Evolutionary conservation across 2,797 vertebrate genomes (phyloP), one percentile per base, ranked within the genome.

Genomic region (Chelon auratus): DNA sequence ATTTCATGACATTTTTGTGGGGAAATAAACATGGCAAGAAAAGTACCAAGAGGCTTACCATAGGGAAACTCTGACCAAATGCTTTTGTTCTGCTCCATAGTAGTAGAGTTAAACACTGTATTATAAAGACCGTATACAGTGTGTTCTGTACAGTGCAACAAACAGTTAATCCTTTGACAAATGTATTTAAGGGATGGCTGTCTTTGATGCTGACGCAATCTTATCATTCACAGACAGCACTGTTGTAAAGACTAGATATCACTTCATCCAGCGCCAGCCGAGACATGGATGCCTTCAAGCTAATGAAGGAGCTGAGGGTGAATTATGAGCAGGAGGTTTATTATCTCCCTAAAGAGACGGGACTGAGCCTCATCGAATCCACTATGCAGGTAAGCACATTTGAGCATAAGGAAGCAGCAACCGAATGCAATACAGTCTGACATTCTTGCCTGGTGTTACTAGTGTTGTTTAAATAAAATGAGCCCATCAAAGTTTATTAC

Each of bases 341-440:
- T 73, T 99, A 95, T 74, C 94, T 97, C 62, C 98, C 98, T 3
- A 96, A 94, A 17, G 95, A 97, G 81, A 94, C 95, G 3, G 98
- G 98, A 10, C 93, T 99, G 75, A 94, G 87, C 66, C 89, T 97
- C 82, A 97, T 99, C 18, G 97, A 98, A 56, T 89, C 95, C 22
- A 92, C 95, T 0, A 74, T 89, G 22, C 95, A 96, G 96, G 98
- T 99, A 68, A 84, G 77, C 13, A 47, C 42, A 9, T 8, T 40
- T 13, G 9, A 40, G 5, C 39, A 12, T 3, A 33, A 33, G 30
- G 30, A 33, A 33, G 5, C 30, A 33, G 30, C 30, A 33, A 33
- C 30, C 39, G 13, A 6, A 40, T 40, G 5, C 11, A 40, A 3
- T 40, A 40, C 9, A 2, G 42, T 15, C 42, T 3, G 42, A 43